Base-by-base conservation (phyloP, 2,888 invertebrate genomes). In the Lasioglossum zephyrum region DNA sequence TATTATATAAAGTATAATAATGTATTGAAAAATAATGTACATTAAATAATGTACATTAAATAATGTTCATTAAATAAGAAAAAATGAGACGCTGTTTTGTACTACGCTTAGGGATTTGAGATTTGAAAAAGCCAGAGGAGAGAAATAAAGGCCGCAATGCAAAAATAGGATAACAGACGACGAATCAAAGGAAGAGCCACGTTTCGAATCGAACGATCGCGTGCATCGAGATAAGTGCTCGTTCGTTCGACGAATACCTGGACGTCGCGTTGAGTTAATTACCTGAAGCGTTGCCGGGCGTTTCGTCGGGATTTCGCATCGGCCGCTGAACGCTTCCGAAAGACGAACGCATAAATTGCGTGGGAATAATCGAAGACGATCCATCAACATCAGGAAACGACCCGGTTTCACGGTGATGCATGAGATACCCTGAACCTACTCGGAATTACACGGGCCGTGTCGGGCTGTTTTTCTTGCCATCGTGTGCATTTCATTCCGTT, bases 311-410 rank as follows among this genome's bases (percentile, higher is more conserved):
- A 60, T 39, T 60, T 26, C 8, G 47, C 77, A 79, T 75, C 39
- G 26, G 39, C n/a, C 53, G n/a, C 47, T 60, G 70, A 77, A 66
- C 74, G 74, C 22, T 39, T 41, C 49, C 49, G 87, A 79, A 81
- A 87, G 57, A n/a, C 69, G 75, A 81, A 53, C 84, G 88, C 92
- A 90, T 92, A 92, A 91, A 93, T 93, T 87, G 88, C 87, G 83
- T 82, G 44, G 88, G 90, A 87, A 91, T 91, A 91, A 92, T 92
- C 91, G 92, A 84, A 85, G 83, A 85, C 91, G 91, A 93, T 93
- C 89, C 92, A 88, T 92, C 93, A 92, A 93, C 92, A 90, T 93
- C 92, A 90, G 85, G 72, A 47, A 70, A 77, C 79, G 66, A 73
- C n/a, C 57, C 36, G 18, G 49, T n/a, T 39, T 57, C 73, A 6